Evolutionary conservation across 2,113 vertebrate species (phyloP).

Genomic region (Ctenomys sociabilis): DNA sequence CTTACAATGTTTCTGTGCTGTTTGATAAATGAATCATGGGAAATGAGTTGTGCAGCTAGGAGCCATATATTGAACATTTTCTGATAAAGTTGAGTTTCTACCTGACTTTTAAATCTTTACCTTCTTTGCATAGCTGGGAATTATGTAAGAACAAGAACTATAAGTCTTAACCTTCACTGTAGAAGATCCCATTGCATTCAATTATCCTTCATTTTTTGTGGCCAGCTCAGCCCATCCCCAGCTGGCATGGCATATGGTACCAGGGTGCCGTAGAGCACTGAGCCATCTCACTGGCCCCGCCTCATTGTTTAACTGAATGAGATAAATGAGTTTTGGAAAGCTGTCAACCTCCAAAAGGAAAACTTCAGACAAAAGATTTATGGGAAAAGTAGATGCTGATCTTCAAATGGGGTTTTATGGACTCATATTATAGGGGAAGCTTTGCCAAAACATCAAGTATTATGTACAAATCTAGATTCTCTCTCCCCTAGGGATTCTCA

Average conservation of each 20-base stretch:
- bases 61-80: not conserved
- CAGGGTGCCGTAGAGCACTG: too few relatives aligned
- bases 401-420: not conserved
- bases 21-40: not conserved
- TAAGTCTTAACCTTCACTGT: not conserved
- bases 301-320: not conserved
- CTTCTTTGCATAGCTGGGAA: not conserved
- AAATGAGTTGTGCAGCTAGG: not conserved
- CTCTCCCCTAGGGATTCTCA: not conserved
- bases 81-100: constrained; percentile 1
- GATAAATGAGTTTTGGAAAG: not conserved
- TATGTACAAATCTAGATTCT: not conserved
- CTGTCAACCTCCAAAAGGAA: not conserved
- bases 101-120: constrained; percentile 7
- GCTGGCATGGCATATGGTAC: too few relatives aligned
- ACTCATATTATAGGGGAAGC: not conserved
- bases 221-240: too few relatives aligned
- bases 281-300: not conserved
- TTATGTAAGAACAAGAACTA: not conserved
- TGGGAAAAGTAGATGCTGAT: not conserved
- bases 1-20: not conserved
- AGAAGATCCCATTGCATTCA: not conserved
- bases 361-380: not conserved
- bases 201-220: too few relatives aligned
- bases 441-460: not conserved